phyloP scores from a whole-genome alignment of 1,140 invertebrate genomes.

The Lepidurus couesii region DNA sequence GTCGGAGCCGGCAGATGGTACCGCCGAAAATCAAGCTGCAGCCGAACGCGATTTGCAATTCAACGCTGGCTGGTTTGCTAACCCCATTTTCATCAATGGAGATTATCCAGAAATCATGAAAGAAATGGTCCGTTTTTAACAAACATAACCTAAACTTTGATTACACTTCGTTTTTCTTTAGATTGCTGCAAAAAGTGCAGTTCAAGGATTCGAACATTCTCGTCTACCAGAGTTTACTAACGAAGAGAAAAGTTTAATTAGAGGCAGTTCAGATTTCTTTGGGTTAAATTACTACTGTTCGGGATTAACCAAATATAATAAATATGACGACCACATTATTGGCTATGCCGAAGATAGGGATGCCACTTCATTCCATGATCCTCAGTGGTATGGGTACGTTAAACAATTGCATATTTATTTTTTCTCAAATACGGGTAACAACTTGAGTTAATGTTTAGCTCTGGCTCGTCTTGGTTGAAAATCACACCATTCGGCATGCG shows the following conservation, averaged over 20 bases:
- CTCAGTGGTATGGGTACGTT: constrained; percentile 34
- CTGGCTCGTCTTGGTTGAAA: constrained; percentile 42
- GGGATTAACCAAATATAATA: constrained; percentile 28
- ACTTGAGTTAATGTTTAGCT: neutral
- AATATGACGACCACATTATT: neutral
- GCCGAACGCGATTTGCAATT: constrained; percentile 50
- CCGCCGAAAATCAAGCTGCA: constrained; percentile 49
- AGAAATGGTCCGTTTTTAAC: constrained; percentile 43
- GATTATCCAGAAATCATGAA: constrained; percentile 44
- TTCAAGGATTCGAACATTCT: constrained; percentile 46
- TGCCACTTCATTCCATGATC: constrained; percentile 25
- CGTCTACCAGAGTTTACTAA: constrained; percentile 49
- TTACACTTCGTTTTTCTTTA: neutral
- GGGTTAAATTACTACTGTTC: constrained; percentile 46
- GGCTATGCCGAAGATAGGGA: constrained; percentile 31
- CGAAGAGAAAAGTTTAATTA: constrained; percentile 48
- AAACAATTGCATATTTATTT: neutral
- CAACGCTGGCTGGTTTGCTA: constrained; percentile 39
- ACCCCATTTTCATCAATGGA: constrained; percentile 34
- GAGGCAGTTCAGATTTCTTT: constrained; percentile 48
- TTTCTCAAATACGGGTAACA: neutral
- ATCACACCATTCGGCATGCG: constrained; percentile 44
- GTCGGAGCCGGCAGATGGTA: constrained; percentile 53
- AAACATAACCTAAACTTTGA: neutral
- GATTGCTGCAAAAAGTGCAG: constrained; percentile 45